Conservation (phyloP, 30 jellyfish, hydroid and myxozoan genomes). For the Sanderia malayensis region DNA sequence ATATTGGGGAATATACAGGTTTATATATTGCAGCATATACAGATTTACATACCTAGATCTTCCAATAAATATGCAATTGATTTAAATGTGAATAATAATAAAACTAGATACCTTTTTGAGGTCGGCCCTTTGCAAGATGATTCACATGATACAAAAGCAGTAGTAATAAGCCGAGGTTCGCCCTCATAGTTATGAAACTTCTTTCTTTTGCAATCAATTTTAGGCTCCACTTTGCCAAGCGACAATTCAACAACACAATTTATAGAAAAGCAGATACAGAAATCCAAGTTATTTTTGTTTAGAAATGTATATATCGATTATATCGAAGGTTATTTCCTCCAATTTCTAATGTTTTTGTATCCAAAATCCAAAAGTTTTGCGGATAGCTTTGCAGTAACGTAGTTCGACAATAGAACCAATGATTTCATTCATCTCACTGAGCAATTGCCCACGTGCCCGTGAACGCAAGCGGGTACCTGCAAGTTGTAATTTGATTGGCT, state of each 20-base stretch:
- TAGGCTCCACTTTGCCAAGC: conserved; percentile 41
- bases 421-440: too few species aligned
- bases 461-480: conserved; percentile 65
- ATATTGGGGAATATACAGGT: too few species aligned
- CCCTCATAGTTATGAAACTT: conserved; percentile 15
- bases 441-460: conserved; percentile 41
- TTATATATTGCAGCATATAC: too few species aligned
- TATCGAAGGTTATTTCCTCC: too few species aligned
- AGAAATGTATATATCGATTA: too few species aligned
- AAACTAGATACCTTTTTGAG: conserved; percentile 48
- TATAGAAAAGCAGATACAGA: too few species aligned
- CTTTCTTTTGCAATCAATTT: conserved; percentile 20
- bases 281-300: too few species aligned
- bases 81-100: too few species aligned
- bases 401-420: conserved; percentile 21
- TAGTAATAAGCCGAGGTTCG: conserved; percentile 12
- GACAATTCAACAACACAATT: neutral
- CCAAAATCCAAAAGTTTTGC: conserved; percentile 13
- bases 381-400: conserved; percentile 54
- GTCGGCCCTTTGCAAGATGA: conserved; percentile 31
- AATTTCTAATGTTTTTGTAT: too few species aligned
- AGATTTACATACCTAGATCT: too few species aligned
- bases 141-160: conserved; percentile 30
- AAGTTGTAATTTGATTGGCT: conserved; percentile 29
- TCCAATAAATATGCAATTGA: too few species aligned